Evolutionary conservation across 2,888 invertebrate species (phyloP), one percentile per base, ranked within the genome.

Genomic region (Merodon equestris): DNA sequence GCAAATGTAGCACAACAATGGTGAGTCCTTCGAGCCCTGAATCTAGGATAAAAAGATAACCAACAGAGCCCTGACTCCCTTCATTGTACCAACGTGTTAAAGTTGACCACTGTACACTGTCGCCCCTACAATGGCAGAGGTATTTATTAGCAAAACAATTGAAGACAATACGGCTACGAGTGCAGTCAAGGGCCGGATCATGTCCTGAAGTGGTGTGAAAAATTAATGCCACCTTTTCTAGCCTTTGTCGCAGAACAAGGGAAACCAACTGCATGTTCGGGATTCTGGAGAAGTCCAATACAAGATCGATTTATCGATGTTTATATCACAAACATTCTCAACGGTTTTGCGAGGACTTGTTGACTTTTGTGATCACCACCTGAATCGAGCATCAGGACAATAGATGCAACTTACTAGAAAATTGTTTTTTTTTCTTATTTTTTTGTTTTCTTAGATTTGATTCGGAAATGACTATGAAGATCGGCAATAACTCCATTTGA

Each of bases 101-200:
- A 72, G 58, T 56, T 70, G 79, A 79, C 79, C 79, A 66, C 74
- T 10, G 48, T 58, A 51, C 60, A 77, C 51, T 71, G 76, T 70
- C 64, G 42, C 13, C 64, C 15, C 60, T 40, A 77, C 77, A 77
- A 68, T 64, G 54, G 47, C 19, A 47, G 68, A 74, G 54, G 79
- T 73, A 79, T 74, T 79, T 70, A 74, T 77, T 74, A 79, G 79
- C 68, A 50, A 45, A 68, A 79, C 74, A 79, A 74, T 74, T 12
- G 19, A 48, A 58, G 63, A 74, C 74, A 79, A 79, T 74, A 7
- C 27, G 27, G 7, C 7, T 27, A 4, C 27, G 48, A 44, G 42
- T 53, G 47, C 27, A 66, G 56, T 77, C 67, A 64, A 74, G 79
- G 79, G 74, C 74, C 60, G 79, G 74, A 64, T 64, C 74, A 70